Conservation (phyloP, 2,797 vertebrate species). For the Sandelia bainsii region DNA sequence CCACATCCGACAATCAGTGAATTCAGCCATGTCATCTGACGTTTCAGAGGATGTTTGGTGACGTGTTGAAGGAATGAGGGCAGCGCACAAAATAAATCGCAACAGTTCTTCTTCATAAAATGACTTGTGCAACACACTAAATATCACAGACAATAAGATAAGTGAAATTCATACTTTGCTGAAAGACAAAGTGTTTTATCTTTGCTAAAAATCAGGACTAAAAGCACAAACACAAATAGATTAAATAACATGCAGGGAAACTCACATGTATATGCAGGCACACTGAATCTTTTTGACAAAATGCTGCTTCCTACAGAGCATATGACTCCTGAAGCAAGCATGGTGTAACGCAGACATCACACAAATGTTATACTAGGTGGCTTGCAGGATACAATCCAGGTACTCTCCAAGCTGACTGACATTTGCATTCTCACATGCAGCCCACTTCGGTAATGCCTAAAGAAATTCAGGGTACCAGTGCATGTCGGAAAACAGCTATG, state of each 20-base stretch:
- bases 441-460: too few species aligned
- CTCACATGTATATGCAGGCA: constrained; percentile 25
- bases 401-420: too few species aligned
- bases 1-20: constrained; percentile 17
- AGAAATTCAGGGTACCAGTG: too few species aligned
- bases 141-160: neutral
- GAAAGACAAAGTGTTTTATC: constrained; percentile 13
- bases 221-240: constrained; percentile 3
- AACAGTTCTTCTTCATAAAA: constrained; percentile 11
- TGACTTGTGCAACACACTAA: neutral
- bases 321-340: too few species aligned
- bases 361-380: too few species aligned
- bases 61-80: constrained; percentile 14
- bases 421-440: too few species aligned
- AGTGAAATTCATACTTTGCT: constrained; percentile 13
- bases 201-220: neutral
- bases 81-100: neutral
- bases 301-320: too few species aligned
- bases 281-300: neutral
- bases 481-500: too few species aligned
- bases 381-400: too few species aligned
- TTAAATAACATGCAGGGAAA: constrained; percentile 27
- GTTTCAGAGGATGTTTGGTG: constrained; percentile 7
- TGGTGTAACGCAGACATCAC: too few species aligned
- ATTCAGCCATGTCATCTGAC: constrained; percentile 18